Percentiles rank a stretch among this genome's conserved stretches.
These are phyloP conservation scores for Stratiomys singularior DNA, from an alignment of 2,888 invertebrate genomes.

Conservation along the genomic window DNA sequence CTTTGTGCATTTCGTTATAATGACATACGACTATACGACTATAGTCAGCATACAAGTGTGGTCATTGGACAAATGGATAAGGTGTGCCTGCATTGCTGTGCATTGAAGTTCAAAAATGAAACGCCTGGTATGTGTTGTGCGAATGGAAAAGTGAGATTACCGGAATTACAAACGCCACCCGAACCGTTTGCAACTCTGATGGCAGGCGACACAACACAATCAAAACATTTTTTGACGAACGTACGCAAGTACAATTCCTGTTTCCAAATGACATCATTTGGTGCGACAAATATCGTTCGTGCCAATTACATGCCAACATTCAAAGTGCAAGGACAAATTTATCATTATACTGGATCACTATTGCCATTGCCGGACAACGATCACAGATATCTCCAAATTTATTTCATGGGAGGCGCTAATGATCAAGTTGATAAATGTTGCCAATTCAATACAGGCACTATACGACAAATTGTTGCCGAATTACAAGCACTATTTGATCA, in stretches of 20 bases:
- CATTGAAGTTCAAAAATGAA: slow-evolving; percentile 60
- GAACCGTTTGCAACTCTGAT: slow-evolving; percentile 58
- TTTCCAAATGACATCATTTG: slow-evolving; percentile 55
- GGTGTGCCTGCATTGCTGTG: slow-evolving; percentile 59
- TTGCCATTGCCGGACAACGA: slow-evolving; percentile 47
- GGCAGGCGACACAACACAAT: slow-evolving; percentile 53
- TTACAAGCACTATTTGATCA: slow-evolving; percentile 49
- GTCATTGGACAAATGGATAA: slow-evolving; percentile 57
- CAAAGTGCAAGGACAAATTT: slow-evolving; percentile 53
- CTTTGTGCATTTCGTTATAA: no score
- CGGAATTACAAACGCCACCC: slow-evolving; percentile 59
- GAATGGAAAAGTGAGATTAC: slow-evolving; percentile 61
- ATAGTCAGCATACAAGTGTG: slow-evolving; percentile 57
- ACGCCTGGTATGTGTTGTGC: slow-evolving; percentile 62
- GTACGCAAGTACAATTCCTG: slow-evolving; percentile 54
- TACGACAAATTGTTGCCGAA: slow-evolving; percentile 38
- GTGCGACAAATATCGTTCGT: slow-evolving; percentile 51
- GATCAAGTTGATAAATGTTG: slow-evolving; percentile 52
- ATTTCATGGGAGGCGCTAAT: slow-evolving; percentile 53
- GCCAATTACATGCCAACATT: slow-evolving; percentile 50
- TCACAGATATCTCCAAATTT: slow-evolving; percentile 54
- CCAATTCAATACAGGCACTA: slow-evolving; percentile 51
- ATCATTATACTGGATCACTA: slow-evolving; percentile 52
- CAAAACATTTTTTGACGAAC: slow-evolving; percentile 52
- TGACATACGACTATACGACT: no score